These are phyloP conservation scores for Ancistrus triradiatus DNA, from an alignment of 2,113 vertebrate species.

Conservation along the genomic window DNA sequence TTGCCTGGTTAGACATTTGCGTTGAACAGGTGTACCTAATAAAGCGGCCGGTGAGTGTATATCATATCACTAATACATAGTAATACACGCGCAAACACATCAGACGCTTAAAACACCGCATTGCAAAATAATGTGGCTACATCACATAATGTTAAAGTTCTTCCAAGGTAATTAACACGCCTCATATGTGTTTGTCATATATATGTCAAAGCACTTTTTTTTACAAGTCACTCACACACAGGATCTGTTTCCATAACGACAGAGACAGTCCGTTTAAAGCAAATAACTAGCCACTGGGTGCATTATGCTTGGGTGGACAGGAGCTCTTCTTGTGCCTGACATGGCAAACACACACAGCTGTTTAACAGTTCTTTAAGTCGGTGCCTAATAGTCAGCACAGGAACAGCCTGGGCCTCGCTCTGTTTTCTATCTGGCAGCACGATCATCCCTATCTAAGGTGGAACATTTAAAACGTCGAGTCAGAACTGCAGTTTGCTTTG, in stretches of 20 bases:
- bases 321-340: constrained; percentile 20
- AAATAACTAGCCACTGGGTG: constrained; percentile 39
- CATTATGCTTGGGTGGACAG: constrained; percentile 24
- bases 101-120: too few relatives aligned
- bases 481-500: neutral
- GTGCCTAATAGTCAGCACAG: constrained; percentile 11
- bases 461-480: neutral
- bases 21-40: too few relatives aligned
- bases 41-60: too few relatives aligned
- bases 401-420: constrained; percentile 1
- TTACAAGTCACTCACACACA: constrained; percentile 30
- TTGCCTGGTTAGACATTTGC: too few relatives aligned
- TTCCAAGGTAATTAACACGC: too few relatives aligned
- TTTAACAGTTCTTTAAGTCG: constrained; percentile 20
- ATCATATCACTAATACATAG: too few relatives aligned
- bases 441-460: too few relatives aligned
- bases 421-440: too few relatives aligned
- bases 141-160: constrained; percentile 23
- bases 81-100: too few relatives aligned
- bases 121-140: constrained; percentile 1
- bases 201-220: constrained; percentile 28
- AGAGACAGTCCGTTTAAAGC: constrained; percentile 35
- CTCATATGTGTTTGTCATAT: constrained; percentile 26
- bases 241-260: constrained; percentile 51
- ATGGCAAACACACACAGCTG: constrained; percentile 43